Conservation (phyloP, 2,888 invertebrate species). For the Ophion ventricosus region DNA sequence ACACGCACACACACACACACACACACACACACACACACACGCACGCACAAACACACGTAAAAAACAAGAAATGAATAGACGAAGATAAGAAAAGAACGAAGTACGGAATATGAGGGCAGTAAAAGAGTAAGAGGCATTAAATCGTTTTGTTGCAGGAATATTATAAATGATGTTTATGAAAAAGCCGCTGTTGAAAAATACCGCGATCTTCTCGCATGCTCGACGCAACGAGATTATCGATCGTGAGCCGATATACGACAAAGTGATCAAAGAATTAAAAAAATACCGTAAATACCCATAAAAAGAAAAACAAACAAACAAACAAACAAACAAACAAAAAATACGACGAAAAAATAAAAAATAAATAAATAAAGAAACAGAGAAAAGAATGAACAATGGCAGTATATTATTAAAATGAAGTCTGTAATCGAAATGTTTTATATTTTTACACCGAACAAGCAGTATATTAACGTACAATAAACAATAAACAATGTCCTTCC, state of each 20-base stretch:
- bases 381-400: slow-evolving; percentile 67
- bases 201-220: slow-evolving; percentile 58
- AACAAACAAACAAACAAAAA: slow-evolving; percentile 50
- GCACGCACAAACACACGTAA: not conserved
- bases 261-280: slow-evolving; percentile 68
- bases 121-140: slow-evolving; percentile 54
- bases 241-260: slow-evolving; percentile 58
- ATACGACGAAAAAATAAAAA: slow-evolving; percentile 23
- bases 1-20: slow-evolving; percentile 4
- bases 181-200: slow-evolving; percentile 54
- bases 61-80: not conserved
- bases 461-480: slow-evolving; percentile 74
- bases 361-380: slow-evolving; percentile 52
- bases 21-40: slow-evolving; percentile 5
- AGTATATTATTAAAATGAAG: slow-evolving; percentile 73
- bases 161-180: slow-evolving; percentile 58
- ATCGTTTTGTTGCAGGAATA: slow-evolving; percentile 64
- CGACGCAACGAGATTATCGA: slow-evolving; percentile 58
- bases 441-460: slow-evolving; percentile 80
- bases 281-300: slow-evolving; percentile 65
- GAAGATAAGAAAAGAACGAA: not conserved
- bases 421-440: slow-evolving; percentile 82
- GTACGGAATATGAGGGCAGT: slow-evolving; percentile 50
- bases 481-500: slow-evolving; percentile 82
- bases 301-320: slow-evolving; percentile 45